Evolutionary conservation across 1,140 invertebrate genomes (phyloP), one percentile per base, ranked within the genome.

Genomic region (Zaprionus taronus): DNA sequence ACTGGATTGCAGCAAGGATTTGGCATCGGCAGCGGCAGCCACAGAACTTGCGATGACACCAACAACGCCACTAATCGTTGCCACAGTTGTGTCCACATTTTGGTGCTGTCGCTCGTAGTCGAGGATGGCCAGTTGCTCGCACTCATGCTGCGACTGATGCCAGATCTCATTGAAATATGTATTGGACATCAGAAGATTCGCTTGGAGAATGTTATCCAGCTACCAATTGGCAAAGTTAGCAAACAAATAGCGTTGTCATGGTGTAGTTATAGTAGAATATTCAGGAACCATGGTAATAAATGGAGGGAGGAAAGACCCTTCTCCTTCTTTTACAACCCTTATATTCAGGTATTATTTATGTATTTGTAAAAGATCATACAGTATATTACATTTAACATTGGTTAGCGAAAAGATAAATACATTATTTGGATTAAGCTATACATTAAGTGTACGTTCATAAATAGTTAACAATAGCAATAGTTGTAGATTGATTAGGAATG

Each of bases 141-240:
- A 92, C 38, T 95, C 93, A 57, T 94, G 92, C 71, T 96, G 95
- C 0, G 95, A 94, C 62, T 94, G 92, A 67, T 93, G 92, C 94
- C 96, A 96, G 36, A 97, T 84, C 38, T 95, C 94, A 72, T 96
- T 95, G 66, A 96, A 97, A 1, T 95, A 95, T 81, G 93, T 93
- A 76, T 96, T 96, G 1, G 96, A 97, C 96, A 97, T 97, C 57
- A 3, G 31, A 4, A 69, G 38, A 1, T 11, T 7, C 12, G 2
- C 41, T 22, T 28, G 38, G 7, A 49, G 28, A 57, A 44, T 38
- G 5, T 1, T 22, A 2, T 51, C 47, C 7, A 22, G 0, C 11
- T 22, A 24, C 47, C 9, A 14, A 11, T 22, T 24, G 17, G 31
- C 9, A 24, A 24, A 24, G 20, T 22, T 1, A 51, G 47, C 47